A percentile compares a stretch with the other conserved stretches of the same genome.
phyloP scores from a whole-genome alignment of 2,797 vertebrate genomes.

The Hoplostethus mediterraneus region DNA sequence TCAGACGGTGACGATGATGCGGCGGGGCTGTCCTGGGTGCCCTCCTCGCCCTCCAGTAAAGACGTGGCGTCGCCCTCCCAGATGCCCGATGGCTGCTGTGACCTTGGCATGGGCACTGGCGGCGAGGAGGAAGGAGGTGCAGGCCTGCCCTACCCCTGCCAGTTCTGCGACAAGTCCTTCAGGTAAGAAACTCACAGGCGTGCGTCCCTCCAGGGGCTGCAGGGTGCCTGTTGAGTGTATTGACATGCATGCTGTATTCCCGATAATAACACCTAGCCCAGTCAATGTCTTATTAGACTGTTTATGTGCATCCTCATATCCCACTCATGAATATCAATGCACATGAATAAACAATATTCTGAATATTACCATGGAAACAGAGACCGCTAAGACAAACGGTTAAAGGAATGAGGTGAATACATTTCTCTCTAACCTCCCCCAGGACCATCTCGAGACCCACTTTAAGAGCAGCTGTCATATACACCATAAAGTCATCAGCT shows the following conservation, averaged over 20 bases:
- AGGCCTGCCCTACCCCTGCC: slow-evolving; percentile 98
- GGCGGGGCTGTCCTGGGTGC: slow-evolving; percentile 96
- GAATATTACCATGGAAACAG: slow-evolving; percentile 52
- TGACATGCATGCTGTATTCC: neutral
- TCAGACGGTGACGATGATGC: slow-evolving; percentile 99
- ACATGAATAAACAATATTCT: slow-evolving; percentile 48
- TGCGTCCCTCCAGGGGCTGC: neutral
- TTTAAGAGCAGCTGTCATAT: slow-evolving; percentile 72
- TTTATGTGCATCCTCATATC: slow-evolving; percentile 26
- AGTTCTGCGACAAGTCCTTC: slow-evolving; percentile 99
- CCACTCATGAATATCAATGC: slow-evolving; percentile 41
- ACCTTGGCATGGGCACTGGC: slow-evolving; percentile 92
- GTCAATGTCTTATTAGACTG: slow-evolving; percentile 15
- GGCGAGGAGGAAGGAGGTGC: slow-evolving; percentile 98
- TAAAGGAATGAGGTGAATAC: slow-evolving; percentile 69
- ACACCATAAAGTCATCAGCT: slow-evolving; percentile 60
- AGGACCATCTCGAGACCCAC: slow-evolving; percentile 61
- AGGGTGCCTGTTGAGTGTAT: slow-evolving; percentile 2
- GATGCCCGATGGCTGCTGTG: slow-evolving; percentile 98
- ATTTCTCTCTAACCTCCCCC: slow-evolving; percentile 54
- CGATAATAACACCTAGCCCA: slow-evolving; percentile 14
- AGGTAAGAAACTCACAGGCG: slow-evolving; percentile 60
- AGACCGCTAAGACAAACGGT: slow-evolving; percentile 53
- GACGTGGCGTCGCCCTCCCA: slow-evolving; percentile 98
- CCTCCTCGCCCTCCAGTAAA: slow-evolving; percentile 99